These are phyloP conservation scores for Drosophila mercatorum DNA, from an alignment of 2,888 invertebrate genomes.

Conservation along the genomic window DNA sequence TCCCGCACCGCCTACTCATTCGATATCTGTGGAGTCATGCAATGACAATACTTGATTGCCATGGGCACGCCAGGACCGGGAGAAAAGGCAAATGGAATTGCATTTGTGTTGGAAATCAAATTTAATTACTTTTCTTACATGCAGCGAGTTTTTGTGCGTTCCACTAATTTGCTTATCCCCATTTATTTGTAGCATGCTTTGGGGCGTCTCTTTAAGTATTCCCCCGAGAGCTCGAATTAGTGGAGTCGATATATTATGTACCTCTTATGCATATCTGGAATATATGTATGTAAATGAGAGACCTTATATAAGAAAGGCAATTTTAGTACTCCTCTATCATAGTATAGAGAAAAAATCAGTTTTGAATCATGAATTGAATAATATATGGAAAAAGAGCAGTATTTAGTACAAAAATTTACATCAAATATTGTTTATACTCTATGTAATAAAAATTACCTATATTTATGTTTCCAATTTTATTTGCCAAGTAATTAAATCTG, in stretches of 20 bases:
- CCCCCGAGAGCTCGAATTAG: background rate
- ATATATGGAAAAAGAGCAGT: no score
- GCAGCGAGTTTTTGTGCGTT: constrained; percentile 72
- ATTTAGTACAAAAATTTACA: no score
- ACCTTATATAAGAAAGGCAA: no score
- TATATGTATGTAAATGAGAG: no score
- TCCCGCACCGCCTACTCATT: background rate
- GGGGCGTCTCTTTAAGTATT: constrained; percentile 44
- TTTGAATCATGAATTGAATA: no score
- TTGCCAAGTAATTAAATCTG: no score
- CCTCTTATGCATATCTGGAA: background rate
- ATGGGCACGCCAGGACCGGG: constrained; percentile 60
- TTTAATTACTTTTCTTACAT: constrained; percentile 82
- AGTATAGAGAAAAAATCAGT: no score
- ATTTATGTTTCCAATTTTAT: no score
- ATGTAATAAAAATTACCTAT: no score
- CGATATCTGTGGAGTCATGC: constrained; percentile 72
- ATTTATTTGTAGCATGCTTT: constrained; percentile 64
- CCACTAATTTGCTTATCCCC: constrained; percentile 31
- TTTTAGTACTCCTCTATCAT: no score
- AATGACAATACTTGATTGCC: constrained; percentile 82
- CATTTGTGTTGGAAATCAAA: constrained; percentile 64
- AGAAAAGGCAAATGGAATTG: constrained; percentile 31
- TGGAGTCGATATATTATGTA: no score
- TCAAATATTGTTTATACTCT: no score